phyloP scores from a whole-genome alignment of 2,888 invertebrate genomes.

The Flexamia atlantica region DNA sequence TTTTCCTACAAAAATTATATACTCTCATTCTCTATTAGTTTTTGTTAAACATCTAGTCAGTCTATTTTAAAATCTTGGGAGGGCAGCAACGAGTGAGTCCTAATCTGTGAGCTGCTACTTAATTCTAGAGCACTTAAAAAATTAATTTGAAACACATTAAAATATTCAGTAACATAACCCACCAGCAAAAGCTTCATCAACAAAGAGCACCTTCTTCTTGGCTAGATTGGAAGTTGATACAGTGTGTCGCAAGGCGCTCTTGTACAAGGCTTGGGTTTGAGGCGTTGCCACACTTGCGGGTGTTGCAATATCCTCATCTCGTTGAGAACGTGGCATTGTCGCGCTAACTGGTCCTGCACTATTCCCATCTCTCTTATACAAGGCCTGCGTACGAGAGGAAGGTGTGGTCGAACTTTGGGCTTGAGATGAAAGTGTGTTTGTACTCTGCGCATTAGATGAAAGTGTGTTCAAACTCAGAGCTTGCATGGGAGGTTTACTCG shows the following conservation, averaged over 20 bases:
- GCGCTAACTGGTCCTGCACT: neutral
- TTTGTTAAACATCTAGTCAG: too few species aligned
- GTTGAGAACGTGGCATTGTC: neutral
- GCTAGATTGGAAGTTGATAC: conserved; percentile 45
- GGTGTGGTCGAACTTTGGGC: too few species aligned
- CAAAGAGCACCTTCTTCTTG: conserved; percentile 59
- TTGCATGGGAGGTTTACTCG: too few species aligned
- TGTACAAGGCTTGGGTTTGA: conserved; percentile 12
- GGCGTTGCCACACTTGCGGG: neutral
- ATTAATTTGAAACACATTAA: neutral
- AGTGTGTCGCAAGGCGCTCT: conserved; percentile 54
- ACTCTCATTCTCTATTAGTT: too few species aligned
- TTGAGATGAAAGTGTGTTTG: too few species aligned
- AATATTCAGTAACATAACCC: neutral
- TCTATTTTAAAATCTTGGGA: too few species aligned
- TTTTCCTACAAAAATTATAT: too few species aligned
- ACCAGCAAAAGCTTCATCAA: conserved; percentile 52
- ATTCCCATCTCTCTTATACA: neutral
- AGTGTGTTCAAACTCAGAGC: too few species aligned
- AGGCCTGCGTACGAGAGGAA: neutral
- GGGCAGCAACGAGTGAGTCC: too few species aligned
- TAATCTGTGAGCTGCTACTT: too few species aligned
- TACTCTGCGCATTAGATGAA: too few species aligned
- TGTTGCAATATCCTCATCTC: neutral
- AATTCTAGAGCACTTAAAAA: too few species aligned